Conservation (phyloP, 2,113 vertebrate genomes). For the Hydropotes inermis region DNA sequence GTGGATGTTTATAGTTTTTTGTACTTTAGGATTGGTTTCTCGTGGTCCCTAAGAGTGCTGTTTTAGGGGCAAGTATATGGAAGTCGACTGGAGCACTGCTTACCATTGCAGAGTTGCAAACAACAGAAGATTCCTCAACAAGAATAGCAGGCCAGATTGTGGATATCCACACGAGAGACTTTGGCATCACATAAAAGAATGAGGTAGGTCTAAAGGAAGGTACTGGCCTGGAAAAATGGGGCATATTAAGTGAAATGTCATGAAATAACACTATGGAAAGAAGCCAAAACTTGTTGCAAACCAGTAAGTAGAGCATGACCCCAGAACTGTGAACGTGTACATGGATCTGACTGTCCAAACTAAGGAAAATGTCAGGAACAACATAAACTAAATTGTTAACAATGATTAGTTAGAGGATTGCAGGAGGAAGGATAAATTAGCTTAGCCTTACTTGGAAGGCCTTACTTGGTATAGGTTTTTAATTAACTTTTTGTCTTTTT, state of each 20-base stretch:
- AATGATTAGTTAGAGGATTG: not conserved
- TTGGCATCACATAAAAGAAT: not conserved
- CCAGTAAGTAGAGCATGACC: not conserved
- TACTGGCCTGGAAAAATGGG: not conserved
- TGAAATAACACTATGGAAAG: not conserved
- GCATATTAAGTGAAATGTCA: not conserved
- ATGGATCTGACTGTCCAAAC: not conserved
- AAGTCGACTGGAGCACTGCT: not conserved
- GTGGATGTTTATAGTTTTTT: not conserved
- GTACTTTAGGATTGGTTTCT: not conserved
- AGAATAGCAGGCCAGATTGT: not conserved
- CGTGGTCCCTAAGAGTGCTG: not conserved
- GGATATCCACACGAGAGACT: not conserved
- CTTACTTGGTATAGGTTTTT: not conserved
- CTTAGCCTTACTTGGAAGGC: not conserved
- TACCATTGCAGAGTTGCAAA: not conserved
- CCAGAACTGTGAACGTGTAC: not conserved
- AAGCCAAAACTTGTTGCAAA: not conserved
- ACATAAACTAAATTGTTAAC: not conserved
- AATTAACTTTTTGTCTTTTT: not conserved
- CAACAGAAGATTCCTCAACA: not conserved
- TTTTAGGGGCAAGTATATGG: not conserved
- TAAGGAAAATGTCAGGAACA: not conserved
- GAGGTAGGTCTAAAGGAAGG: not conserved
- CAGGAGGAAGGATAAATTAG: not conserved